Percentiles rank a stretch among this genome's conserved stretches.
phyloP scores from a whole-genome alignment of 2,888 invertebrate genomes.

The Melipona bicolor region DNA sequence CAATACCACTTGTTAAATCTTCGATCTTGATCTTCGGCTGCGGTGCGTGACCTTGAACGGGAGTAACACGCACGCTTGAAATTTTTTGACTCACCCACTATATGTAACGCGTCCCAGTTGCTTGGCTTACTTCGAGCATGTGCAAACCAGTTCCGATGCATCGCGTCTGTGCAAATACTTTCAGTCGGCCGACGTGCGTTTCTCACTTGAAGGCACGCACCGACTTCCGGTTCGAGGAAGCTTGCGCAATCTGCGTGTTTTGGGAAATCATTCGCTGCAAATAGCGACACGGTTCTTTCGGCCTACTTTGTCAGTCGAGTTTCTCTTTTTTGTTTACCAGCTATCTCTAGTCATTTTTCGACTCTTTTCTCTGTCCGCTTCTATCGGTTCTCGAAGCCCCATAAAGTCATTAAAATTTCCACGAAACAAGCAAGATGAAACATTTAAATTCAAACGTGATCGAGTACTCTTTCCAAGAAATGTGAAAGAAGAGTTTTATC shows the following conservation, averaged over 20 bases:
- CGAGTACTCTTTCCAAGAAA: background rate
- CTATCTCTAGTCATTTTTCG: background rate
- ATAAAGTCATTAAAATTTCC: background rate
- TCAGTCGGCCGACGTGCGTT: conserved; percentile 31
- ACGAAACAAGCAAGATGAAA: background rate
- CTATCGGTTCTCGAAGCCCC: background rate
- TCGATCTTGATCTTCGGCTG: background rate
- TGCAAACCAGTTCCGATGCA: conserved; percentile 66
- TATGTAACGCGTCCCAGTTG: conserved; percentile 70
- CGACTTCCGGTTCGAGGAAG: background rate
- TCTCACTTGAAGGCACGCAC: background rate
- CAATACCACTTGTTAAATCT: too few relatives aligned
- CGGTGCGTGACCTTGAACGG: conserved; percentile 24
- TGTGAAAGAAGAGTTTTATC: background rate
- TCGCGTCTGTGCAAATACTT: conserved; percentile 58
- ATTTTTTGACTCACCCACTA: conserved; percentile 59
- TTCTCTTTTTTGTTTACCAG: conserved; percentile 26
- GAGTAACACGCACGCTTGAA: background rate
- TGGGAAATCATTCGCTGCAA: conserved; percentile 3
- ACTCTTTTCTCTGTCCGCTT: too few relatives aligned
- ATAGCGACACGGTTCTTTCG: conserved; percentile 35
- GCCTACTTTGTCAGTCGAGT: conserved; percentile 26
- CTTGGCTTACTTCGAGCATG: conserved; percentile 70
- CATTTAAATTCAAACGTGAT: background rate
- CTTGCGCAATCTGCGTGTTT: background rate